Conservation (phyloP, 2,797 vertebrate genomes). For the Squalus acanthias region DNA sequence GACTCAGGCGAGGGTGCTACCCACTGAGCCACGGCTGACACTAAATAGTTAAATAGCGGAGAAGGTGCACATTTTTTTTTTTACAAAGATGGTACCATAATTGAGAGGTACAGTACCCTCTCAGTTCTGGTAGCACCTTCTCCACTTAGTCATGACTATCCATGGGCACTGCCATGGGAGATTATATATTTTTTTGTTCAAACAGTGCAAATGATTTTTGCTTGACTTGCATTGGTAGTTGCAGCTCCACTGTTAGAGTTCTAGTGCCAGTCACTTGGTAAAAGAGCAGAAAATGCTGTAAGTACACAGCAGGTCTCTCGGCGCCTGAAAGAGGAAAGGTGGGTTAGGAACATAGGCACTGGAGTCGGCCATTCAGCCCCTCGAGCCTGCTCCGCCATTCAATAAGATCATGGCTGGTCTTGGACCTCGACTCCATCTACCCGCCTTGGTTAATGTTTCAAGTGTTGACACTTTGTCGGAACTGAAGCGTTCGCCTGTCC, state of each 20-base stretch:
- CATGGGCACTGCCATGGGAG: neutral
- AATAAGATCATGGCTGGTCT: neutral
- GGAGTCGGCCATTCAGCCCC: neutral
- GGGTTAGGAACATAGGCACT: neutral
- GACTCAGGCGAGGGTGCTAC: too few relatives aligned
- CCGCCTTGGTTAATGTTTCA: neutral
- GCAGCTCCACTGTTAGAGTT: neutral
- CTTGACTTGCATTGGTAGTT: neutral
- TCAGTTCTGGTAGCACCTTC: neutral
- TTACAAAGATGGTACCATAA: too few relatives aligned
- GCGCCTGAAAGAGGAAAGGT: neutral
- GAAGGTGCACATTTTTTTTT: too few relatives aligned
- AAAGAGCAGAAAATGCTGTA: neutral
- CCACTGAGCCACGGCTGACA: too few relatives aligned
- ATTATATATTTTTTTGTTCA: neutral
- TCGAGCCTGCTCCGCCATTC: neutral
- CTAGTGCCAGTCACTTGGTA: neutral
- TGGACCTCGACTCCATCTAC: neutral
- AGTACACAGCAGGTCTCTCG: neutral
- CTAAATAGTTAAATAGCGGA: too few relatives aligned
- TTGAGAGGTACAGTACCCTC: neutral
- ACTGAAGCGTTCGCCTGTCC: neutral
- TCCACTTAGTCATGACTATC: neutral
- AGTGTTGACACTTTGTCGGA: neutral
- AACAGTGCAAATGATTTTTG: neutral